Conservation (phyloP, 2,113 vertebrate genomes). For the Alectura lathami region DNA sequence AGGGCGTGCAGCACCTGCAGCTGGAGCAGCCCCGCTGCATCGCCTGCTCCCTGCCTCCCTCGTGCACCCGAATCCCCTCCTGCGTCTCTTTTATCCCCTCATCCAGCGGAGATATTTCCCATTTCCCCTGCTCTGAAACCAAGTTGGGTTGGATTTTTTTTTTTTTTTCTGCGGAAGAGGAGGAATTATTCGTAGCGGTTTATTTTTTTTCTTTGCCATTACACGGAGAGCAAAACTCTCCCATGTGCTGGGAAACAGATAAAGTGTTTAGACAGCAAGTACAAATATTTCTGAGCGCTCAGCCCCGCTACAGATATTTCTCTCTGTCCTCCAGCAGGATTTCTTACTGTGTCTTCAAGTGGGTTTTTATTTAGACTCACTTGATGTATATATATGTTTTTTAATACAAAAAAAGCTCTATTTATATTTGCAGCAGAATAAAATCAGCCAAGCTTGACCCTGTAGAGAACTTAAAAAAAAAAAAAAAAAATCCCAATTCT, state of each 20-base stretch:
- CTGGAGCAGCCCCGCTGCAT: too few relatives aligned
- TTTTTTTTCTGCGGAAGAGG: neutral
- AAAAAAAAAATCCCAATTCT: constrained; percentile 48
- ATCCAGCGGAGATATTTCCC: neutral
- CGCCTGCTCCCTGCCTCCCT: too few relatives aligned
- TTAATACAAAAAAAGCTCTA: neutral
- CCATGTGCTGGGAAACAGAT: constrained; percentile 48
- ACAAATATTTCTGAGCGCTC: constrained; percentile 57
- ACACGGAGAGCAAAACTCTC: constrained; percentile 24
- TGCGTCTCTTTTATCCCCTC: neutral
- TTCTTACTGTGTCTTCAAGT: neutral
- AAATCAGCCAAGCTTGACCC: constrained; percentile 44
- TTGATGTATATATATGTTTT: neutral
- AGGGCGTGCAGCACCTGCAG: too few relatives aligned
- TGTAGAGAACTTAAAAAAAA: constrained; percentile 2
- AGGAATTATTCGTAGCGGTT: constrained; percentile 19
- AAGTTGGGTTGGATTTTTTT: neutral
- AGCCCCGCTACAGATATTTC: neutral
- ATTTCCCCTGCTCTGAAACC: neutral
- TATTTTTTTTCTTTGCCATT: neutral
- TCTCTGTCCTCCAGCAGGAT: constrained; percentile 9
- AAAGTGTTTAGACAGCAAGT: constrained; percentile 55
- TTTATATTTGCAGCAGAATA: constrained; percentile 42
- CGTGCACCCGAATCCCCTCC: neutral
- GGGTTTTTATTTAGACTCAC: constrained; percentile 5